A percentile compares a stretch with the other conserved stretches of the same genome.
Conservation (phyloP, 2,888 invertebrate species). For the Orthonevra nobilis region DNA sequence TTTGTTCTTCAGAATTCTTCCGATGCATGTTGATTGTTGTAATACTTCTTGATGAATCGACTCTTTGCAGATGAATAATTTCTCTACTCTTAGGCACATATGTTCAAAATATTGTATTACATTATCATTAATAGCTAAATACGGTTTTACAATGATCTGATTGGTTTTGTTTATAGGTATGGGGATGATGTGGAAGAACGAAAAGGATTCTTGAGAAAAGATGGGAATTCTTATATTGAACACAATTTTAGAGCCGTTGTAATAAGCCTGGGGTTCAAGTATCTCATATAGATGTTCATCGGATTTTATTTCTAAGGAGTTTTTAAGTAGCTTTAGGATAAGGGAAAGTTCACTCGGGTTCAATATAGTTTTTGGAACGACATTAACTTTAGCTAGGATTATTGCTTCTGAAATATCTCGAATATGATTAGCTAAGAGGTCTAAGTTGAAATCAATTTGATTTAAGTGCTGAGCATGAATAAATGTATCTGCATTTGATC, state of each 20-base stretch:
- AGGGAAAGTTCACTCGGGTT: constrained; percentile 21
- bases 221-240: constrained; percentile 24
- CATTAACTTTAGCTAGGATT: constrained; percentile 13
- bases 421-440: constrained; percentile 23
- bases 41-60: constrained; percentile 8
- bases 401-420: constrained; percentile 20
- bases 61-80: constrained; percentile 29
- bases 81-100: constrained; percentile 26
- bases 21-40: constrained; percentile 19
- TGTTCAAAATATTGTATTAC: constrained; percentile 14
- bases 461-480: constrained; percentile 11
- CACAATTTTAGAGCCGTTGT: no score
- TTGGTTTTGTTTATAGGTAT: constrained; percentile 5
- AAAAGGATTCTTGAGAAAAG: constrained; percentile 1
- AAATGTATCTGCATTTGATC: constrained; percentile 13
- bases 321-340: constrained; percentile 1
- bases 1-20: constrained; percentile 6
- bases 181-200: constrained; percentile 12
- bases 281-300: constrained; percentile 26
- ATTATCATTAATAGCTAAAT: constrained; percentile 18
- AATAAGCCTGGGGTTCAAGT: no score
- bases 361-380: constrained; percentile 17
- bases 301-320: constrained; percentile 6
- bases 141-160: not conserved
- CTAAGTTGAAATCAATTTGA: constrained; percentile 28